Base-by-base conservation (phyloP, 2,113 vertebrate species). In the Podarcis muralis region DNA sequence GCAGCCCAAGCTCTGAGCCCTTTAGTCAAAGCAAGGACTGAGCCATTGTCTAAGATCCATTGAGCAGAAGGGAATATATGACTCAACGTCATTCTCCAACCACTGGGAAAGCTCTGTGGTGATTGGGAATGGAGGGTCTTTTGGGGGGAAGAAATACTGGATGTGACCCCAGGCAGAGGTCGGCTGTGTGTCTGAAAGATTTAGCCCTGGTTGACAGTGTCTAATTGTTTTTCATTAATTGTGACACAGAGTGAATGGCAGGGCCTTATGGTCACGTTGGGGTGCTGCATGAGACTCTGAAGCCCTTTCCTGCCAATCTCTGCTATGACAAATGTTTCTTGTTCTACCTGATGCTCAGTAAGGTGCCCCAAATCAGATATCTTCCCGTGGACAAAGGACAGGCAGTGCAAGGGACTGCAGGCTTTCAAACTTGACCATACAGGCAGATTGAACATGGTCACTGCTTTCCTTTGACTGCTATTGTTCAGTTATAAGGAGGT, bases 211-310 rank as follows among this genome's bases (percentile, higher is more conserved):
- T 13, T 69, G 85, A 79, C 75, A 53, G 20, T 3, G 37, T 71
- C 75, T 69, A 80, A 87, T 87, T 71, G 77, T 43, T 81, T 80
- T 81, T 87, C 65, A 81, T 80, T 43, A 87, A 66, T 71, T 80
- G 22, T 57, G 77, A 69, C 66, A 57, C 65, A 27, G 23, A 87
- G 43, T 80, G 77, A 81, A 81, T 37, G 65, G 66, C 62, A 62
- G 43, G 48, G 32, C 78, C 65, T 88, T 83, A 75, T 82, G 80
- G 20, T 5, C n/a, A 81, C 15, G 7, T 43, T 22, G 59, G 16
- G 79, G 6, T 75, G 79, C 40, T 82, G 35, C 16, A 53, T 81
- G 32, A 71, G 18, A 6, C 81, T n/a, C 20, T 76, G 59, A 77
- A 35, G 71, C 35, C 71, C 37, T 53, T 83, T 83, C 71, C 80